These are phyloP conservation scores for Ooceraea biroi DNA, from an alignment of 1,140 invertebrate species.

Conservation along the genomic window DNA sequence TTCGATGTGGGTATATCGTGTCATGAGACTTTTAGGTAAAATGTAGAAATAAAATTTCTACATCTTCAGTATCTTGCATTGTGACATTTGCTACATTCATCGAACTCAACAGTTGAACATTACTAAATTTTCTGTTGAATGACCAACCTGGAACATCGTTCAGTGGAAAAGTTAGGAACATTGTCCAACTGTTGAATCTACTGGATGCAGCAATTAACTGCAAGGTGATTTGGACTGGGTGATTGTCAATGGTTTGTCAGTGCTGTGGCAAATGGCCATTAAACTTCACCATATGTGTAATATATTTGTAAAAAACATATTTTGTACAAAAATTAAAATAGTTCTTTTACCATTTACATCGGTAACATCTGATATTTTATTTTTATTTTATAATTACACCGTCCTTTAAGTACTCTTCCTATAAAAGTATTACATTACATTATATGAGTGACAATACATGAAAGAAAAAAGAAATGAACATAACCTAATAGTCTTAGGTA, in stretches of 20 bases:
- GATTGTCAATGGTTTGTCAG: too few species aligned
- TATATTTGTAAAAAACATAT: background rate
- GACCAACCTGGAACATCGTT: too few species aligned
- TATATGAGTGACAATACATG: background rate
- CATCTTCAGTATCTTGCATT: background rate
- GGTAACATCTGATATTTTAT: too few species aligned
- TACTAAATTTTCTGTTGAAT: too few species aligned
- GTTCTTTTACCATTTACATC: constrained; percentile 14
- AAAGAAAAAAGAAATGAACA: background rate
- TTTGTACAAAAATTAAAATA: background rate
- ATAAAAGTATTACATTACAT: constrained; percentile 4
- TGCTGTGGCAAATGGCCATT: too few species aligned
- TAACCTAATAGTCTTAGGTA: background rate
- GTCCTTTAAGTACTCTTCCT: background rate
- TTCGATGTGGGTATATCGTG: background rate
- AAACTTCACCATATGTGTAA: constrained; percentile 27
- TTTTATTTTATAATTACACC: too few species aligned
- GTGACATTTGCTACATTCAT: too few species aligned
- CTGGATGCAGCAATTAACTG: too few species aligned
- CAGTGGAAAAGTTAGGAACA: too few species aligned
- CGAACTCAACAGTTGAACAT: too few species aligned
- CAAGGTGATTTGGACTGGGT: too few species aligned
- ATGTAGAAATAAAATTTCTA: background rate
- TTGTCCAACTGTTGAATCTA: too few species aligned
- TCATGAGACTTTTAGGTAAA: background rate